Evolutionary conservation across 2,797 vertebrate genomes (phyloP), one percentile per base, ranked within the genome.

Genomic region (Syngnathus rostellatus): DNA sequence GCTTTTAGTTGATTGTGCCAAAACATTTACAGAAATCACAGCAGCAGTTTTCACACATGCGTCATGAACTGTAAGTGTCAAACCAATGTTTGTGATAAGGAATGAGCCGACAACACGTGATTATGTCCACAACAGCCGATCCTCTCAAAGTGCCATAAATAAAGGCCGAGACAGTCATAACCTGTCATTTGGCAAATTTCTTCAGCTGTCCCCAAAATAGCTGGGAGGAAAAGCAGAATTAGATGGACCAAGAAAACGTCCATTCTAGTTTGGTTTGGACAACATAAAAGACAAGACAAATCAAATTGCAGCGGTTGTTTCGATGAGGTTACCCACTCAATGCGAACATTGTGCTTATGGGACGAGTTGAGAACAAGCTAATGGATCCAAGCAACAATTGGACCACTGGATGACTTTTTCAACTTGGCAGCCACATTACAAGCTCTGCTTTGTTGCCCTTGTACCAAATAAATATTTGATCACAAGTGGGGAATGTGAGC

Each of bases 381-480:
- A 31, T 58, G 17, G 14, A 58, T 37, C 17, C 16, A 58, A 38
- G 54, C 25, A 57, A 31, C 51, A 55, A 55, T 12, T 31, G 12
- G 5, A 25, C 12, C 55, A 38, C 23, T 25, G 8, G 16, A 14
- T 17, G 25, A 58, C 12, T 58, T 58, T 58, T 58, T 39, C 19
- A 39, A 39, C 58, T 40, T 59, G 14, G 37, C 3, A 39, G 37
- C 14, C 16, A n/a, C 17, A n/a, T 9, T 19, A 40, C 37, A 10
- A n/a, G 17, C 17, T 11, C 6, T 40, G 58, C 17, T 60, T 60
- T 60, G 58, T 40, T 39, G 19, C 19, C 38, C 37, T 40, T 9
- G n/a, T n/a, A 19, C 17, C 58, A 39, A 10, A 60, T 60, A 39
- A 60, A 60, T 60, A 60, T 60, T 60, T 60, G 9, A 60, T 59